Base-by-base conservation (phyloP, 2,797 vertebrate genomes). In the Gila robusta region DNA sequence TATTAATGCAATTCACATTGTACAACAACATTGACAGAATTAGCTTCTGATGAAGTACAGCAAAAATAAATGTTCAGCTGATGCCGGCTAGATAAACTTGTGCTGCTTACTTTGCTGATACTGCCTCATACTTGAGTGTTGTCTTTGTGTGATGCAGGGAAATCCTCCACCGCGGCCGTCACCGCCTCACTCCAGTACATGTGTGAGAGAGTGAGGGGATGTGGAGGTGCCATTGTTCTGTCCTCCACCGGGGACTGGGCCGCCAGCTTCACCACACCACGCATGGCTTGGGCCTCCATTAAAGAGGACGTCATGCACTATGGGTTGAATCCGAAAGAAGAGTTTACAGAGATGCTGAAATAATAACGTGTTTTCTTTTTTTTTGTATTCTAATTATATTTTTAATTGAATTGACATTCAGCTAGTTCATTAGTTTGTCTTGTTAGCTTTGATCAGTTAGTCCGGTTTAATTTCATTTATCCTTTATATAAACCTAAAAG, bases 161-260 rank as follows among this genome's bases (percentile, higher is more conserved):
- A 92, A 89, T 89, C 88, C 3, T 82, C 88, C 4, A 66, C 89
- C 32, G 87, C 93, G 47, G 93, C 92, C 14, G 90, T 88, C 0
- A 88, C 93, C 6, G 59, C 90, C 81, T 93, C 94, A 87, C 92
- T 96, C 79, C 86, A 86, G 82, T 93, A 94, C 82, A 96, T 96
- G 96, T 90, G 90, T 2, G 93, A 94, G 3, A 91, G 94, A 81
- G 95, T 95, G 39, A 88, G 72, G 21, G 95, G 94, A 28, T 92
- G 90, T 21, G 96, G 95, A 32, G 96, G 95, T 14, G 91, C 92
- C 28, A 92, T 94, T 79, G 93, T 91, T 19, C 91, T 95, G 44
- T 93, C 94, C 87, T 93, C 94, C 2, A 89, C 88, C 0, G 94
- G 94, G n/a, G 82, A 96, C 89, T 95, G 90, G 96, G 91, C 93